Conservation (phyloP, 2,888 invertebrate species). For the Beris morrisii region DNA sequence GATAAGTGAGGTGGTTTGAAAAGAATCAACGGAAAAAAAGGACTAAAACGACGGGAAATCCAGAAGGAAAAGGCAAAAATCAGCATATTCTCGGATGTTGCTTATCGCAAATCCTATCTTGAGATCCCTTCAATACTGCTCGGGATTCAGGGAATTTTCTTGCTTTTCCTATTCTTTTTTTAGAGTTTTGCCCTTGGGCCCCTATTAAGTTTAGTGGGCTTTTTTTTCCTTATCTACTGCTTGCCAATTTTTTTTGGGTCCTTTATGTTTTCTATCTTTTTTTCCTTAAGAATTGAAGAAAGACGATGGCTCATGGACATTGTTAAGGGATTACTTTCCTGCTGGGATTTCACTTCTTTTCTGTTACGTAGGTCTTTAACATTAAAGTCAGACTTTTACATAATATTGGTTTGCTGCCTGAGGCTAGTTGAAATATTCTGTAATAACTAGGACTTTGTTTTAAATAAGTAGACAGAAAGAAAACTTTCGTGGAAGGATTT, state of each 20-base stretch:
- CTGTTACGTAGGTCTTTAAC: constrained; percentile 16
- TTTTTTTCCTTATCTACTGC: constrained; percentile 19
- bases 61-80: constrained; percentile 22
- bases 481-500: no score
- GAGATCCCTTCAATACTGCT: constrained; percentile 18
- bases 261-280: background rate
- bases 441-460: no score
- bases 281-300: constrained; percentile 10
- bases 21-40: background rate
- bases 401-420: no score
- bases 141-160: constrained; percentile 8
- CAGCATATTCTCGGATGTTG: constrained; percentile 31
- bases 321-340: constrained; percentile 26
- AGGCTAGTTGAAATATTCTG: no score
- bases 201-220: constrained; percentile 22
- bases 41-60: background rate
- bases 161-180: constrained; percentile 9
- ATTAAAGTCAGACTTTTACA: constrained; percentile 14
- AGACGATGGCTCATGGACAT: constrained; percentile 12
- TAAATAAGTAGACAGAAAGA: no score
- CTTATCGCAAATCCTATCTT: constrained; percentile 31
- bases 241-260: constrained; percentile 7
- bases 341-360: constrained; percentile 18
- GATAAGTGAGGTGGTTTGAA: constrained; percentile 17
- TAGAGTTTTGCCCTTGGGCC: constrained; percentile 24